Base-by-base conservation (phyloP, 2,797 vertebrate genomes). In the Molossus molossus region DNA sequence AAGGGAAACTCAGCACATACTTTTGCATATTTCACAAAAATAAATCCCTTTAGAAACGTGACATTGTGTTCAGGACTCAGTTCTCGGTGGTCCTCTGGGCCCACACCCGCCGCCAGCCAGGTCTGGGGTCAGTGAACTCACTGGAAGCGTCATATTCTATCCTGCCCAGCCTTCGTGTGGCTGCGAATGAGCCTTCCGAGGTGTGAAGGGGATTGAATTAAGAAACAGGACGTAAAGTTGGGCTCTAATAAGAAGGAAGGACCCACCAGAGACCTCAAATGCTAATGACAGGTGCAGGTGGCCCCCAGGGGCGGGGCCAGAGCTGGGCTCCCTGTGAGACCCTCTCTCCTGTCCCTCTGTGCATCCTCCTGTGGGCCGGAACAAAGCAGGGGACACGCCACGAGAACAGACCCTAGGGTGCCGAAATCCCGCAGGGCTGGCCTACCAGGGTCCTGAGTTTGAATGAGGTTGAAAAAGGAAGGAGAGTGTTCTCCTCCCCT, bases 251-350 rank as follows among this genome's bases (percentile, higher is more conserved):
- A 62, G 81, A 72, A 85, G 37, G 53, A 77, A 50, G 65, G 4
- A n/a, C 69, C 58, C 79, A 33, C 29, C 3, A 4, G 53, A 50
- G 12, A 57, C 23, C 12, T 7, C 1, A 58, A 18, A 55, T 0
- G 27, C 65, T 45, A 13, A 27, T 27, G 6, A 9, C 82, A 37
- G n/a, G 1, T 0, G 3, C 9, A 0, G 2, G 4, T 0, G 14
- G 7, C 3, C 25, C 8, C 0, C 27, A n/a, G n/a, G 3, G 55
- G 50, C 1, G n/a, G 40, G 21, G 0, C 29, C 20, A 0, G 20
- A 9, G 6, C 29, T 2, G 53, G 0, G 6, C 18, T 8, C n/a
- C 90, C 60, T 45, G 13, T 45, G 83, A 64, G 84, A 55, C 0
- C 0, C 25, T 87, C 62, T 33, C 18, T 57, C 21, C 23, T 2